A percentile compares a stretch with the other conserved stretches of the same genome.
phyloP scores from a whole-genome alignment of 2,888 invertebrate genomes.

The Sympetrum striolatum region DNA sequence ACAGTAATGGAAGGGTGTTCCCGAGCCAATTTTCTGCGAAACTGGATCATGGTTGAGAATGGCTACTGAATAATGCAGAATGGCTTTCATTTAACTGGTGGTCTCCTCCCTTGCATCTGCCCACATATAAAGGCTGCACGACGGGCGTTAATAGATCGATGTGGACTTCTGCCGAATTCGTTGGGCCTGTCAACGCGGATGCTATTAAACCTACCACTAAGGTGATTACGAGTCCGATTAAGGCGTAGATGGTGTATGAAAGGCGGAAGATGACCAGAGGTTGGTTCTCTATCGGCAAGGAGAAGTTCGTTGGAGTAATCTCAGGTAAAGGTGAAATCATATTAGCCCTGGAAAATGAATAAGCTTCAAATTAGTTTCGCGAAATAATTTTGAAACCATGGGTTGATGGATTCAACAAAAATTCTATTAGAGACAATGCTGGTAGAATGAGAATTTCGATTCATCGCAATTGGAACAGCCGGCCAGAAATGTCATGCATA shows the following conservation, averaged over 20 bases:
- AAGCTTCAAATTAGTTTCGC: background rate
- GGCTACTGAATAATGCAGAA: too few relatives aligned
- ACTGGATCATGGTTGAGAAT: too few relatives aligned
- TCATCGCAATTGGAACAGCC: too few relatives aligned
- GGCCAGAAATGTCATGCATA: too few relatives aligned
- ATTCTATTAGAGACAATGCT: too few relatives aligned
- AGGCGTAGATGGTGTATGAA: background rate
- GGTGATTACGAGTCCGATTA: background rate
- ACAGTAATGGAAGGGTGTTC: too few relatives aligned
- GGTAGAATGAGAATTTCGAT: too few relatives aligned
- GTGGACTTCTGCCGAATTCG: background rate
- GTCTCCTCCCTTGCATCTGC: background rate
- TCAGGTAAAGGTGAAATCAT: background rate
- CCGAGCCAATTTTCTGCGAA: too few relatives aligned
- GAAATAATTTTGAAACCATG: too few relatives aligned
- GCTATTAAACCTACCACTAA: background rate
- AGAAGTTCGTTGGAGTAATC: background rate
- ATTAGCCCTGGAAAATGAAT: background rate
- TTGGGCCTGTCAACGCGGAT: background rate
- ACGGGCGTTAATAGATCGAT: background rate
- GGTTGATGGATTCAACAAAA: too few relatives aligned
- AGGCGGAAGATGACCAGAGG: background rate
- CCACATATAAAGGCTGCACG: background rate
- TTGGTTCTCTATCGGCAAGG: background rate
- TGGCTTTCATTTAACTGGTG: background rate